A percentile compares a stretch with the other conserved stretches of the same genome.
Conservation (phyloP, 2,113 vertebrate species). For the Cyprinodon variegatus region DNA sequence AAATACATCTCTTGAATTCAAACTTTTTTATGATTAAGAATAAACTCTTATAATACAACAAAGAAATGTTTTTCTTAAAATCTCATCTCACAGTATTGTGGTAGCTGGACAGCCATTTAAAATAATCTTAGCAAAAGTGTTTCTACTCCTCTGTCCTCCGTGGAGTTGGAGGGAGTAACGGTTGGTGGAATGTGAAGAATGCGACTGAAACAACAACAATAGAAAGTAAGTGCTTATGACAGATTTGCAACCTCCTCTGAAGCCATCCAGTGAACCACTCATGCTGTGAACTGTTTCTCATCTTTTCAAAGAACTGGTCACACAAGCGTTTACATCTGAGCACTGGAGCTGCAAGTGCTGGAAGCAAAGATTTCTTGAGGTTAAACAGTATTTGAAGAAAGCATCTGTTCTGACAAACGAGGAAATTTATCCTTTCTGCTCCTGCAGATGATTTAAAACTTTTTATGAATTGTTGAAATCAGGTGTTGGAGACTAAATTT, state of each 20-base stretch:
- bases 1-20: no score
- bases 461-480: constrained; percentile 39
- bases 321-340: constrained; percentile 27
- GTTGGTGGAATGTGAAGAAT: constrained; percentile 65
- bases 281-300: constrained; percentile 16
- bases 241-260: constrained; percentile 57
- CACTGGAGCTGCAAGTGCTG: constrained; percentile 15
- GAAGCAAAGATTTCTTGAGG: constrained; percentile 24
- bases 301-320: constrained; percentile 9
- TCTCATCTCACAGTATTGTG: no score
- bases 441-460: constrained; percentile 12
- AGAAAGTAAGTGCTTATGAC: constrained; percentile 45
- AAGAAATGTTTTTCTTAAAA: no score
- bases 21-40: not conserved
- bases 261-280: constrained; percentile 20
- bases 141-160: constrained; percentile 21
- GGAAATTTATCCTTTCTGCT: constrained; percentile 2
- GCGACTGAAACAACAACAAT: constrained; percentile 58
- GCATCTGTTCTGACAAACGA: constrained; percentile 19
- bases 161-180: constrained; percentile 51
- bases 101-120: not conserved
- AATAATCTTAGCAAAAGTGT: constrained; percentile 21
- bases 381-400: constrained; percentile 40
- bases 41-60: no score
- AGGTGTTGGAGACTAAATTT: constrained; percentile 37